Conservation (phyloP, 2,888 invertebrate genomes). For the Caradrina kadenii region DNA sequence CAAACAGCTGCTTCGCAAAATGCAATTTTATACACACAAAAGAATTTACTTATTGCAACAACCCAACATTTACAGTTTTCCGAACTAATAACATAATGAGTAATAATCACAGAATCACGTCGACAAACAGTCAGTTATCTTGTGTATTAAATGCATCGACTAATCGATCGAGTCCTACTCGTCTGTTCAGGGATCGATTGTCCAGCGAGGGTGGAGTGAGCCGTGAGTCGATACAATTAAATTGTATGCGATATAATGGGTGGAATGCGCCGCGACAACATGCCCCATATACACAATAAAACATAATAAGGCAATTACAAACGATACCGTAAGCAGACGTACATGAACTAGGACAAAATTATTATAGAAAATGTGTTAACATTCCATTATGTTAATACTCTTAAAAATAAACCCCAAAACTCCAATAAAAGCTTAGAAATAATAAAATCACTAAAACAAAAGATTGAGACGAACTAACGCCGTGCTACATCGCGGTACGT, state of each 20-base stretch:
- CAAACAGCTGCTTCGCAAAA: constrained; percentile 76
- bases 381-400: constrained; percentile 81
- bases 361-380: constrained; percentile 77
- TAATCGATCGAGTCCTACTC: constrained; percentile 7
- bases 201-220: constrained; percentile 9
- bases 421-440: constrained; percentile 77
- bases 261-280: constrained; percentile 62
- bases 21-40: constrained; percentile 79
- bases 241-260: constrained; percentile 46
- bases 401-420: constrained; percentile 80
- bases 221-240: constrained; percentile 26
- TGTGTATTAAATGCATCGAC: constrained; percentile 36
- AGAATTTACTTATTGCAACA: constrained; percentile 88
- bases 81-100: constrained; percentile 74
- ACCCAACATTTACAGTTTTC: constrained; percentile 86
- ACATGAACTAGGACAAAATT: constrained; percentile 68
- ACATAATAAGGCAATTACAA: constrained; percentile 76
- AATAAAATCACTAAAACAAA: constrained; percentile 70
- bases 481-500: constrained; percentile 64
- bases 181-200: constrained; percentile 15
- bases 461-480: constrained; percentile 63
- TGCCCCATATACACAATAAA: constrained; percentile 80
- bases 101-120: constrained; percentile 78
- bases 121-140: constrained; percentile 53
- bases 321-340: constrained; percentile 72